Base-by-base conservation (phyloP, 2,797 vertebrate genomes). In the Netta rufina region DNA sequence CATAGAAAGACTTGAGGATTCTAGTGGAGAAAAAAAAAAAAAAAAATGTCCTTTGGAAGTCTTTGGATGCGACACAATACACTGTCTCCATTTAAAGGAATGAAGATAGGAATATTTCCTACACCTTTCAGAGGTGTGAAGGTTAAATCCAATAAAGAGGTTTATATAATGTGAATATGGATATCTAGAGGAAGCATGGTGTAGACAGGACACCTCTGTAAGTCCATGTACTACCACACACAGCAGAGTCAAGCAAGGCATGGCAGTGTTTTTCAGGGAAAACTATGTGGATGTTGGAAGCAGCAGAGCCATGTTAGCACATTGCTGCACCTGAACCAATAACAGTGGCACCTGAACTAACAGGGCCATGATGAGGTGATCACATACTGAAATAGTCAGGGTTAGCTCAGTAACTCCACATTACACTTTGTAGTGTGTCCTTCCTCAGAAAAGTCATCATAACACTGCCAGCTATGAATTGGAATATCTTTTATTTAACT, bases 311-410 rank as follows among this genome's bases (percentile, higher is more conserved):
- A 0, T 36, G 71, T 88, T 95, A 90, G 85, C 86, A 86, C 88
- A 70, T 27, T 76, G 19, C 87, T 92, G 91, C 93, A 94, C 93
- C 95, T 94, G 90, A 93, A 78, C 92, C 87, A 96, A 93, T 75
- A 94, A 61, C 16, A 21, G 54, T 85, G 94, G 61, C 92, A 94
- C 92, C 89, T 93, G 91, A 95, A 95, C 83, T 89, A 96, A 93
- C 88, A 96, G 47, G 94, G 92, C 88, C 94, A 90, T 87, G 80
- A 88, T 93, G 90, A 73, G 77, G 85, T 70, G 86, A 53, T 43
- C 88, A 62, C 71, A 90, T 43, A 56, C 38, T 76, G 51, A 67
- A 62, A 36, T 1, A 7, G 83, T 60, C 51, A 87, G 41, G 54
- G 51, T 41, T 62, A 81, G 62, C 62, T 84, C 58, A 38, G 66